Percentiles rank a stretch among this genome's conserved stretches.
These are phyloP conservation scores for Takifugu flavidus DNA, from an alignment of 2,113 vertebrate species.

Conservation along the genomic window DNA sequence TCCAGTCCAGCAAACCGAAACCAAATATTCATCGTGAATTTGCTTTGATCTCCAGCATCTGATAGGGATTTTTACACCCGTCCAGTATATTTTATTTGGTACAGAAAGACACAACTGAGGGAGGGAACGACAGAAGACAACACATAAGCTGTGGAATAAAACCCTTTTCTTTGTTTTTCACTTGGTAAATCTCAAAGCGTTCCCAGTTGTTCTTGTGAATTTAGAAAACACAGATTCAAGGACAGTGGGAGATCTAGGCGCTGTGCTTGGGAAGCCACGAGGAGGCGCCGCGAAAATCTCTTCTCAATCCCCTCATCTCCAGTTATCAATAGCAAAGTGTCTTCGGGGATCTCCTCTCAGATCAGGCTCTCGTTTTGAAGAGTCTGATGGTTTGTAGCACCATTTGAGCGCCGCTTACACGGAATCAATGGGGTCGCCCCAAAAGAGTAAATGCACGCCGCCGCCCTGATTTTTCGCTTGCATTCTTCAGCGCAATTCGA, in stretches of 20 bases:
- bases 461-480: no score
- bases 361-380: constrained; percentile 23
- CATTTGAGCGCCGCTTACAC: constrained; percentile 5
- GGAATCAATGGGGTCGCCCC: constrained; percentile 16
- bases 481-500: no score
- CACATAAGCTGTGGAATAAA: constrained; percentile 22
- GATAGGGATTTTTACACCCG: constrained; percentile 23
- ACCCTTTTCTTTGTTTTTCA: neutral
- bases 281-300: constrained; percentile 35
- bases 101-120: neutral
- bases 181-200: constrained; percentile 4
- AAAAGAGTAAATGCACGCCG: constrained; percentile 4
- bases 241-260: constrained; percentile 39
- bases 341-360: constrained; percentile 39
- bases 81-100: constrained; percentile 5
- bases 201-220: constrained; percentile 4
- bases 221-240: constrained; percentile 35
- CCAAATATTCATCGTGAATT: constrained; percentile 25
- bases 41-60: constrained; percentile 37
- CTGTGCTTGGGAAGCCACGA: constrained; percentile 38
- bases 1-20: constrained; percentile 27
- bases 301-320: constrained; percentile 48
- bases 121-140: neutral
- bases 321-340: constrained; percentile 42
- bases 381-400: constrained; percentile 22